A percentile compares a stretch with the other conserved stretches of the same genome.
Evolutionary conservation across 2,797 vertebrate genomes (phyloP).

Genomic region (Oreochromis grahami): DNA sequence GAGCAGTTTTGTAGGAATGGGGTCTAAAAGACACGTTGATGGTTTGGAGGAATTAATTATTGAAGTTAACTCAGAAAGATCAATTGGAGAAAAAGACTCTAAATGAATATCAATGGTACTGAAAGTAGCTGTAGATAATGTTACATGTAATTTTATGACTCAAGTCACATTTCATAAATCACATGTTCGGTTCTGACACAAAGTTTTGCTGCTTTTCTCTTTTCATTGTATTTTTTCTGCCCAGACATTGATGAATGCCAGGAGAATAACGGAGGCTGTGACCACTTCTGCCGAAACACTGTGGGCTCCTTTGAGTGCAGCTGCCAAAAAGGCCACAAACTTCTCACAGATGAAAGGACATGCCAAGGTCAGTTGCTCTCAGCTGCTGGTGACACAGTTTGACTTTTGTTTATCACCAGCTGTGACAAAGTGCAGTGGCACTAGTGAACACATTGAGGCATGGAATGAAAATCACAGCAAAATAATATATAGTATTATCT

Average conservation of each 20-base stretch:
- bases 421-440: neutral
- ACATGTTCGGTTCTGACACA: neutral
- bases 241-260: constrained; percentile 95
- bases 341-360: constrained; percentile 92
- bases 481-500: neutral
- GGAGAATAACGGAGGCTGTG: constrained; percentile 93
- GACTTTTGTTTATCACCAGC: neutral
- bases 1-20: no score
- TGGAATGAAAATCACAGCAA: neutral
- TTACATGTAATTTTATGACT: neutral
- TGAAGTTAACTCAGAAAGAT: no score
- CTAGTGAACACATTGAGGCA: neutral
- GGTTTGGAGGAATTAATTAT: no score
- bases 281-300: constrained; percentile 94
- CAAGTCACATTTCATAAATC: neutral
- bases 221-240: neutral
- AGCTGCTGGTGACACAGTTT: neutral
- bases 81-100: neutral
- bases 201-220: neutral
- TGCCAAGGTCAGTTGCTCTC: constrained; percentile 86
- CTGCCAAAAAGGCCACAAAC: constrained; percentile 95
- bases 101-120: neutral
- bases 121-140: neutral
- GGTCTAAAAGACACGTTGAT: no score
- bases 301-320: constrained; percentile 98